Evolutionary conservation across 2,888 invertebrate genomes (phyloP).

Genomic region (Pocota personata): DNA sequence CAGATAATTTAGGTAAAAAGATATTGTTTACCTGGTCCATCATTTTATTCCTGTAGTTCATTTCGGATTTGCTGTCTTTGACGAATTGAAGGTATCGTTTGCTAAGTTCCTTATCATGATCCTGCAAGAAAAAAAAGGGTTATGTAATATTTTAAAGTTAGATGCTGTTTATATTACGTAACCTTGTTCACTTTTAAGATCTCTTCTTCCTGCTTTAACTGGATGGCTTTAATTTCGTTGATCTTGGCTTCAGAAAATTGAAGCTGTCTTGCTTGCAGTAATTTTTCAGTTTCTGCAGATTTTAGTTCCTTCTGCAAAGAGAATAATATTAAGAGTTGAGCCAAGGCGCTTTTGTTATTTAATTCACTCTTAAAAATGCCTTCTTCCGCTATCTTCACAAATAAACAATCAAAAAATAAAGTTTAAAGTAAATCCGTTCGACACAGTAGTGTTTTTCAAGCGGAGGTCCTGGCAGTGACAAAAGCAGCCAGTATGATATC

Average conservation of each 20-base stretch:
- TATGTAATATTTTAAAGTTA: neutral
- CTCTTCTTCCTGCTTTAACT: conserved; percentile 20
- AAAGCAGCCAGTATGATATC: too few species aligned
- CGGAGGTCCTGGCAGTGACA: too few species aligned
- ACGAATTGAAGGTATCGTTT: conserved; percentile 38
- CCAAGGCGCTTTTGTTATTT: too few species aligned
- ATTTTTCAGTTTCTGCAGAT: neutral
- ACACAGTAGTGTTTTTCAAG: too few species aligned
- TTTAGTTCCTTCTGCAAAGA: conserved; percentile 15
- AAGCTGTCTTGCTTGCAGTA: neutral
- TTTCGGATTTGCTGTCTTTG: conserved; percentile 40
- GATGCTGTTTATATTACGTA: neutral
- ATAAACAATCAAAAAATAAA: too few species aligned
- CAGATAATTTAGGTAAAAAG: neutral
- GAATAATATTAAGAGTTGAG: neutral
- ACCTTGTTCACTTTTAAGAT: conserved; percentile 5
- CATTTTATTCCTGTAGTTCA: conserved; percentile 38
- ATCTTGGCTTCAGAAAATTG: conserved; percentile 7
- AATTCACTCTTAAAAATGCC: too few species aligned
- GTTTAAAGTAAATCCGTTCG: too few species aligned
- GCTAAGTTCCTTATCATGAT: conserved; percentile 1
- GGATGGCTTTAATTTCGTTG: neutral
- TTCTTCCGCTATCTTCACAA: too few species aligned
- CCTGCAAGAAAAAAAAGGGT: neutral
- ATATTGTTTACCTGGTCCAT: conserved; percentile 36